Base-by-base conservation (phyloP, 2,797 vertebrate species). In the Cryptoprocta ferox region DNA sequence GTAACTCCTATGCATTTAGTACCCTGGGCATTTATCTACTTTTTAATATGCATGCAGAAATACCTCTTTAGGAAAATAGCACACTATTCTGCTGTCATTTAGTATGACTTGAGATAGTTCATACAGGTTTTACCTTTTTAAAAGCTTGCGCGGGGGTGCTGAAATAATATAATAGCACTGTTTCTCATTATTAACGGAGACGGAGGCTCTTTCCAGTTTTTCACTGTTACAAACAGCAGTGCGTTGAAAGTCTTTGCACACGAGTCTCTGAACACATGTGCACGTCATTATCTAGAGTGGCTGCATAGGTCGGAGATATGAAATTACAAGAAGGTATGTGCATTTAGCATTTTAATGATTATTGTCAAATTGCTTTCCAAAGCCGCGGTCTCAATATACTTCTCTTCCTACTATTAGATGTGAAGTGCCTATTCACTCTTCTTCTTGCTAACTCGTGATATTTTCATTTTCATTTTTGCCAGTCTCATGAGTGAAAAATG, bases 61-160 rank as follows among this genome's bases (percentile, higher is more conserved):
- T 66, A 50, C 37, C 8, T 78, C 6, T 89, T 73, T 53, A n/a
- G 35, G 80, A 61, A 16, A 88, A 39, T 30, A 65, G 9, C 68
- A 71, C 21, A 35, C 4, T 4, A 9, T 65, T 82, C 6, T 28
- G 26, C 28, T 96, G 0, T 86, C 10, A 42, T 75, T 81, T 91
- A 56, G 56, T 75, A 65, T 66, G 79, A 85, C 30, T 15, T 91
- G 71, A 71, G 45, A 16, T 68, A 50, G 32, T 84, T 86, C 19
- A 50, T 30, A 42, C 79, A 94, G 61, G 70, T 85, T 93, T 79
- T 86, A 84, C 82, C 56, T 86, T 88, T 97, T 86, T 26, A 39
- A 87, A 93, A 93, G 66, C 35, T 39, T 89, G 10, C 19, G 68
- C 45, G 11, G 48, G 24, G 45, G 15, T 79, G 12, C 85, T 78